phyloP scores from a whole-genome alignment of 2,797 vertebrate genomes.

The Catamblyrhynchus diadema region DNA sequence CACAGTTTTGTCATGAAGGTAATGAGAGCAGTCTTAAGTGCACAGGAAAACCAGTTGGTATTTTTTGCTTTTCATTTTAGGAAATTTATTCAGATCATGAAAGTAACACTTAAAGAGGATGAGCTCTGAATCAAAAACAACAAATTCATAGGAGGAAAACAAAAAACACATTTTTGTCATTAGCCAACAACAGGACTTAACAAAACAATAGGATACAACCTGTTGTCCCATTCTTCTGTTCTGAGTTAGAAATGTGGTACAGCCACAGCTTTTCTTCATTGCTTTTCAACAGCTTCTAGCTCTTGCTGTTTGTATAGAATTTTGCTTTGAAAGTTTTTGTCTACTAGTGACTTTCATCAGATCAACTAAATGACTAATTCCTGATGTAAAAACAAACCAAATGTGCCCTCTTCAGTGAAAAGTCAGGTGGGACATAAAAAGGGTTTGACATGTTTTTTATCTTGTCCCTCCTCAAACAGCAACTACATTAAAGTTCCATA shows the following conservation, averaged over 20 bases:
- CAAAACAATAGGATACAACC: background rate
- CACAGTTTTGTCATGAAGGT: background rate
- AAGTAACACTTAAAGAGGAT: background rate
- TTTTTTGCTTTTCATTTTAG: background rate
- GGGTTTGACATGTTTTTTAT: background rate
- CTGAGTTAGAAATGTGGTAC: background rate
- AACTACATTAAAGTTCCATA: rapidly evolving
- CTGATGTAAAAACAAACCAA: background rate
- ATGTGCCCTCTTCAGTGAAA: background rate
- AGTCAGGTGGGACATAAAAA: background rate
- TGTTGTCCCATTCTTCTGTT: background rate
- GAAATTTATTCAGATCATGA: background rate
- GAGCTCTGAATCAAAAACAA: background rate
- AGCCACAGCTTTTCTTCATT: background rate
- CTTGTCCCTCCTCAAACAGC: background rate
- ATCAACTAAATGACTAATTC: background rate
- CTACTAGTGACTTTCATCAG: background rate
- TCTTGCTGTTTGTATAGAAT: background rate
- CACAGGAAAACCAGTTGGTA: background rate
- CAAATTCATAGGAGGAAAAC: background rate
- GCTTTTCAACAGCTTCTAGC: background rate
- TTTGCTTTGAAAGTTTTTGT: background rate
- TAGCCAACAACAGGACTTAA: background rate
- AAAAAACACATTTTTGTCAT: background rate
- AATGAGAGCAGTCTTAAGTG: background rate